These are phyloP conservation scores for Nesogale talazaci DNA, from an alignment of 2,113 vertebrate genomes.

Conservation along the genomic window DNA sequence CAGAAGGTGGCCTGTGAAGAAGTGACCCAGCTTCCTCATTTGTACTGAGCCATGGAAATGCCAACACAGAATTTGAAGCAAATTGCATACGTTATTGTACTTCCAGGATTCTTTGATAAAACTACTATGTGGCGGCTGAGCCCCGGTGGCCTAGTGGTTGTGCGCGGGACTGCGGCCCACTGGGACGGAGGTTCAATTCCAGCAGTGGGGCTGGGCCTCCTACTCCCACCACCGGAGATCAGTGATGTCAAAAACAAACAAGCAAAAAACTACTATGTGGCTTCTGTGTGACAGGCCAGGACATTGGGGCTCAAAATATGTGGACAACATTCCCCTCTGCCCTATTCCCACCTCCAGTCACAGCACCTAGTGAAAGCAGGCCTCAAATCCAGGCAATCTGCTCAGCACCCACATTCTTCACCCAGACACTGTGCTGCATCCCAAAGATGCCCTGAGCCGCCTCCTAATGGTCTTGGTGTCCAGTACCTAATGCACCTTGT, in stretches of 20 bases:
- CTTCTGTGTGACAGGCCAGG: conserved; percentile 3
- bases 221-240: too few relatives aligned
- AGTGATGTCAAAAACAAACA: too few relatives aligned
- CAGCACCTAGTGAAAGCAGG: background rate
- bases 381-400: background rate
- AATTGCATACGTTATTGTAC: conserved; percentile 10
- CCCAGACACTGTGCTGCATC: accelerated
- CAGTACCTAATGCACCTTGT: background rate
- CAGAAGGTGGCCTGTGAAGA: background rate
- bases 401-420: background rate
- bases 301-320: background rate
- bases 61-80: background rate
- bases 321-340: background rate
- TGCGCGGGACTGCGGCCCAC: too few relatives aligned
- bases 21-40: background rate
- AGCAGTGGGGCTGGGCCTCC: too few relatives aligned
- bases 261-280: too few relatives aligned
- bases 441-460: background rate
- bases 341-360: background rate
- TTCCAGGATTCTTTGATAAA: conserved; percentile 26
- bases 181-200: too few relatives aligned
- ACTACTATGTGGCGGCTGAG: too few relatives aligned
- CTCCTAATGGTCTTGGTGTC: background rate
- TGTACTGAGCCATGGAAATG: background rate
- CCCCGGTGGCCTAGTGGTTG: too few relatives aligned